Conservation (phyloP, 1,140 invertebrate genomes). For the Argopecten irradians region DNA sequence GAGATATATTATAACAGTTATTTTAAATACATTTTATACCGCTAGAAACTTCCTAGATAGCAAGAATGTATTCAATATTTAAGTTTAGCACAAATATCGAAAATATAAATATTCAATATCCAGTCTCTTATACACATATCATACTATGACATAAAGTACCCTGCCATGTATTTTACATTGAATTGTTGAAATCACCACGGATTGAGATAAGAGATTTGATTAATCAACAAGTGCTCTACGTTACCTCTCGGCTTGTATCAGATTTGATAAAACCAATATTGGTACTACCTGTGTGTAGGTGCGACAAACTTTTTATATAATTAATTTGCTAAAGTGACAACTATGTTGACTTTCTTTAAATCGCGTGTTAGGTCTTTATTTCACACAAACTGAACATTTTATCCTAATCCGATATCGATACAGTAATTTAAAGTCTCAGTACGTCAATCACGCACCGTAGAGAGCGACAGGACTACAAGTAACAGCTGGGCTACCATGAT, state of each 20-base stretch:
- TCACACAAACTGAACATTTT: neutral
- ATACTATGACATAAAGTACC: too few relatives aligned
- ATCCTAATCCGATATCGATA: neutral
- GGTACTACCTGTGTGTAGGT: neutral
- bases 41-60: too few relatives aligned
- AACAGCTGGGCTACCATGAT: neutral
- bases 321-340: slow-evolving; percentile 4
- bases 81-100: too few relatives aligned
- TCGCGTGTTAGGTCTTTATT: neutral
- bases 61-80: too few relatives aligned
- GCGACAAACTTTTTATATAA: neutral
- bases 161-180: too few relatives aligned
- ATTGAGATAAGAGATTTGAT: neutral
- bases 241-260: neutral
- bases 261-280: neutral
- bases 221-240: neutral
- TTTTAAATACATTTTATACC: too few relatives aligned
- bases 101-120: too few relatives aligned
- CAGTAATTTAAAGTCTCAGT: neutral
- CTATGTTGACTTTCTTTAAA: slow-evolving; percentile 11
- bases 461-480: neutral
- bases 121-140: too few relatives aligned
- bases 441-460: neutral
- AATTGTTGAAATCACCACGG: neutral
- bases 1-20: too few relatives aligned